Evolutionary conservation across 2,797 vertebrate species (phyloP), one percentile per base, ranked within the genome.

Genomic region (Myotis myotis): DNA sequence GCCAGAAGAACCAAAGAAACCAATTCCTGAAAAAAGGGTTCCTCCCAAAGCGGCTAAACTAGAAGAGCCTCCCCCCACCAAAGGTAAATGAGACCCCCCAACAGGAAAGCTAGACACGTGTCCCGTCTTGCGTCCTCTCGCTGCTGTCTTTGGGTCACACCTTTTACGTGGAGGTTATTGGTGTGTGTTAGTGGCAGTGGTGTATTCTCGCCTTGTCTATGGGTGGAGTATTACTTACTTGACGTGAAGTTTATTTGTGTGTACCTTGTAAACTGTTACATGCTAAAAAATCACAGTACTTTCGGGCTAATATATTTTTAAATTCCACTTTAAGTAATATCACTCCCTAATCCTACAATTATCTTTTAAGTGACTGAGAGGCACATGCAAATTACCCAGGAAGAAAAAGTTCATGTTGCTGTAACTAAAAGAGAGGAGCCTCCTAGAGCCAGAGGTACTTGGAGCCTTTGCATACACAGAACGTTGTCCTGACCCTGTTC

Each of bases 281-380:
- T 62, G 80, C 44, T 70, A 30, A 30, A 91, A 91, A 96, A 82
- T 60, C 41, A 87, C 44, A 93, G 76, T 87, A 87, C 86, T 90
- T 95, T 95, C 89, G 86, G 80, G 87, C 64, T 49, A 80, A 33
- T 92, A 22, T 2, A 64, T 44, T 87, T 87, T 13, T 2, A 12
- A 75, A 94, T 30, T 92, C 41, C 60, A 87, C 84, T 53, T 47
- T 28, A 85, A 94, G 33, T 76, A 80, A 62, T 64, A 64, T 38
- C 78, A 68, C 13, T 76, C 81, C 84, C 49, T 96, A 96, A 97
- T 90, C 76, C 70, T 95, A 88, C 95, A 96, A 89, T 92, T 98
- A 96, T 98, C 95, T 98, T 99, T 98, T 86, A 99, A 99, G 98
- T 98, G 95, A 98, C 98, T 97, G 98, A 99, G 96, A 92, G 97